These are phyloP conservation scores for Elgonia sp. DNA, from an alignment of 2,888 invertebrate species.

Conservation along the genomic window DNA sequence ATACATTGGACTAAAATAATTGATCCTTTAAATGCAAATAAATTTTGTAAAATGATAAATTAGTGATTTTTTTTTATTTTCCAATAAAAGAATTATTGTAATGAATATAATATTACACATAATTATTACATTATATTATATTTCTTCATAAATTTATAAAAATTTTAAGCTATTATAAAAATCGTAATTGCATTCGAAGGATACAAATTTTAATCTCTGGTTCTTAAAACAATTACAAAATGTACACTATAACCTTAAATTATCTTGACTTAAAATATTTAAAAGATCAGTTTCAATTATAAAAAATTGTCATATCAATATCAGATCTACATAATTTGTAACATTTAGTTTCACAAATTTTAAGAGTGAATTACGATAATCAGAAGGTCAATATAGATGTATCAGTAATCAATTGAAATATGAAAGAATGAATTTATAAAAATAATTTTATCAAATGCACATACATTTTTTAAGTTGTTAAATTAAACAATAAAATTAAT, in stretches of 20 bases:
- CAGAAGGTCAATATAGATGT: too few species aligned
- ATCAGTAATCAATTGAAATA: too few species aligned
- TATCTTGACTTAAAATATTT: not conserved
- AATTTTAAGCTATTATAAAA: not conserved
- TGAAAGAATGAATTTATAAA: too few species aligned
- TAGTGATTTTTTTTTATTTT: not conserved
- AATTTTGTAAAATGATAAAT: not conserved
- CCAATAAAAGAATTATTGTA: not conserved
- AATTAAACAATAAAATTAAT: too few species aligned
- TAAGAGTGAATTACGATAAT: not conserved
- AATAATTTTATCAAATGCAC: too few species aligned
- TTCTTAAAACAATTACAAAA: not conserved
- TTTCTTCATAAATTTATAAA: too few species aligned
- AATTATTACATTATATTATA: too few species aligned
- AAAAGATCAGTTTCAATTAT: not conserved
- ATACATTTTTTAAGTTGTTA: too few species aligned
- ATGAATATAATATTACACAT: too few species aligned
- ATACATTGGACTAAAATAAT: constrained; percentile 33
- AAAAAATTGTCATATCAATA: not conserved
- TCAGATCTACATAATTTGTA: not conserved
- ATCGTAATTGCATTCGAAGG: not conserved
- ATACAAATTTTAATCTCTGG: not conserved
- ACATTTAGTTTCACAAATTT: not conserved
- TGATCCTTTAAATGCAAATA: constrained; percentile 30
- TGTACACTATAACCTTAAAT: not conserved